Evolutionary conservation across 2,797 vertebrate genomes (phyloP), one percentile per base, ranked within the genome.

Genomic region (Luscinia megarhynchos): DNA sequence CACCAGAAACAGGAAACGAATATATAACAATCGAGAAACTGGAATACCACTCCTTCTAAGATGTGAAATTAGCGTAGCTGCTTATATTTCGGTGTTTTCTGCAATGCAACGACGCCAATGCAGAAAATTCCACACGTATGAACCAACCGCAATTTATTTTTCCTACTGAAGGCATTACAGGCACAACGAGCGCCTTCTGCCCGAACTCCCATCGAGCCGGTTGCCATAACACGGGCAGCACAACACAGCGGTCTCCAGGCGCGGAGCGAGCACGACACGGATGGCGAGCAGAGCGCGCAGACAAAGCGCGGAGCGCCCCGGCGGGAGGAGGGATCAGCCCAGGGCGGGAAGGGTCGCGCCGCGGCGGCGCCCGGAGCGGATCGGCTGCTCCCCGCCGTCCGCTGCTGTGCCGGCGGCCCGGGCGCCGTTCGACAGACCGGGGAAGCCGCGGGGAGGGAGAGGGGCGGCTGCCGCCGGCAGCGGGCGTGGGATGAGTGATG

Each of bases 221-320:
- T 89, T 46, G 95, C 12, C 89, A 70, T 9, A 91, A 92, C 91
- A 91, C 16, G 29, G 63, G 18, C 89, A 41, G 36, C 82, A 92
- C 41, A 94, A 93, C 80, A 87, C 29, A 16, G 2, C 59, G 26
- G 66, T 67, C 75, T 80, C 94, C 88, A 73, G 91, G 78, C 51
- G 91, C 5, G 79, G 84, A 55, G 75, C 0, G 57, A 22, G 38
- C 12, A 18, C 30, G 50, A 5, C 7, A 53, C 34, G 15, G 72
- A 10, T 7, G 7, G 1, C 2, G 32, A 4, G 10, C 15, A 5
- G 48, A 2, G 11, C 3, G 61, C 11, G 62, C 77, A 29, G 46
- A 81, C 93, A 87, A 84, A 93, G 86, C 85, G 8, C 6, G 5
- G 3, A 7, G 34, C 12, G 14, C 9, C 13, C 5, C 10, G 11